These are phyloP conservation scores for Phyllostomus discolor DNA, from an alignment of 2,113 vertebrate genomes.

Conservation along the genomic window DNA sequence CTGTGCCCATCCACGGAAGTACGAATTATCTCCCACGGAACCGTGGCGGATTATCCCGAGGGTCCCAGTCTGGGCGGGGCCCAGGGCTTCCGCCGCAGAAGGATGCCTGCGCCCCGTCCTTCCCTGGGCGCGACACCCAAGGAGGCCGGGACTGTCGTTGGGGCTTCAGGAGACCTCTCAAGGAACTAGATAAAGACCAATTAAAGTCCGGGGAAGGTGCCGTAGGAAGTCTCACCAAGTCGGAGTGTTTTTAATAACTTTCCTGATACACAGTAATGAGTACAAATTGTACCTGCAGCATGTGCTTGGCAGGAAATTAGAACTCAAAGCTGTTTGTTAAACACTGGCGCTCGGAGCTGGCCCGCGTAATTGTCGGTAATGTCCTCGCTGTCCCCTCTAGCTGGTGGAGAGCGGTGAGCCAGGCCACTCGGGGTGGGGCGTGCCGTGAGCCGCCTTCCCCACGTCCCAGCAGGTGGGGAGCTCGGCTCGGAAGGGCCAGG, in stretches of 20 bases:
- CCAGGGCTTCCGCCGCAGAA: constrained; percentile 48
- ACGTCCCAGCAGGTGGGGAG: constrained; percentile 14
- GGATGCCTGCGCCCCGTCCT: constrained; percentile 23
- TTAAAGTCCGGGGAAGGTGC: constrained; percentile 80
- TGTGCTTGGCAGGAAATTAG: constrained; percentile 79
- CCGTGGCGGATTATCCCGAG: constrained; percentile 44
- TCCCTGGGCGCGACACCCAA: constrained; percentile 34
- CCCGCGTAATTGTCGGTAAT: constrained; percentile 76
- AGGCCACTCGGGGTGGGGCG: neutral
- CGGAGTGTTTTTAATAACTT: constrained; percentile 85
- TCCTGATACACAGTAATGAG: constrained; percentile 81
- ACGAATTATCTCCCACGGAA: constrained; percentile 67
- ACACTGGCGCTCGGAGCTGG: constrained; percentile 68
- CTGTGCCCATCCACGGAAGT: constrained; percentile 69
- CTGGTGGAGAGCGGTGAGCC: constrained; percentile 41
- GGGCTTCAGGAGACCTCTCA: constrained; percentile 79
- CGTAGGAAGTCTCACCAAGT: constrained; percentile 81
- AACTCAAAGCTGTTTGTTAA: constrained; percentile 83
- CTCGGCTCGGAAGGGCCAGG: constrained; percentile 35
- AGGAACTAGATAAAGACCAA: constrained; percentile 82
- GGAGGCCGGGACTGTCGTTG: constrained; percentile 73
- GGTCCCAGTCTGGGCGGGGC: constrained; percentile 50
- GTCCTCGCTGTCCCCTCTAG: constrained; percentile 68
- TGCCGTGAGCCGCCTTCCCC: neutral
- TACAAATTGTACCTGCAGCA: constrained; percentile 81